Evolutionary conservation across 2,113 vertebrate species (phyloP).

Genomic region (Trichechus manatus): DNA sequence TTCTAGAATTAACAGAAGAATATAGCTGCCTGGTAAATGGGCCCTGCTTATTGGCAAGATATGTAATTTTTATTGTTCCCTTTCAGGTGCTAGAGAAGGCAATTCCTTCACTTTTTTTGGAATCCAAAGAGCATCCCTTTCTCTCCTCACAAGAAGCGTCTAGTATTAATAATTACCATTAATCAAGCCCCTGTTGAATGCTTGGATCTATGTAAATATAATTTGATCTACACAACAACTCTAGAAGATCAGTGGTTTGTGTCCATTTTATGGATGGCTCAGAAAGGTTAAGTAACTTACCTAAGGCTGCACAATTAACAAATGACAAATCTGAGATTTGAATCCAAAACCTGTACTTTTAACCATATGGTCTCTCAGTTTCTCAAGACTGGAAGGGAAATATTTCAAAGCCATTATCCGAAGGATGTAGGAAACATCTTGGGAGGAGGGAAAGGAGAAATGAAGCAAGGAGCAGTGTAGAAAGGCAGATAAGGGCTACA

Average conservation of each 20-base stretch:
- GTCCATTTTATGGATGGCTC: conserved; percentile 70
- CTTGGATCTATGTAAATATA: conserved; percentile 79
- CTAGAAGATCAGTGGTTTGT: conserved; percentile 55
- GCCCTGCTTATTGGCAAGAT: not conserved
- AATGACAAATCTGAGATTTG: conserved; percentile 18
- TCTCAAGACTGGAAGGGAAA: not conserved
- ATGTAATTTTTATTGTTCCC: not conserved
- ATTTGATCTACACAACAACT: conserved; percentile 74
- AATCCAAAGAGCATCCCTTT: conserved; percentile 54
- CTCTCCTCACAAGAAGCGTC: conserved; percentile 51
- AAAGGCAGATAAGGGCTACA: not conserved
- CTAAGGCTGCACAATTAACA: not conserved
- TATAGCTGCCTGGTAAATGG: not conserved
- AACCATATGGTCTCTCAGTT: not conserved
- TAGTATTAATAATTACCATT: conserved; percentile 76
- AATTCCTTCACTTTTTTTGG: conserved; percentile 60
- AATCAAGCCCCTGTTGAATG: conserved; percentile 73
- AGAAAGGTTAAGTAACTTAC: conserved; percentile 49
- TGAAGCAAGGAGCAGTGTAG: not conserved
- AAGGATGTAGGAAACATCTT: not conserved
- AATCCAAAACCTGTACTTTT: conserved; percentile 6
- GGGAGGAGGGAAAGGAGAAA: too few relatives aligned
- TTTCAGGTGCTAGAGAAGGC: not conserved
- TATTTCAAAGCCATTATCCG: not conserved
- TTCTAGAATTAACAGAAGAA: not conserved